phyloP scores from a whole-genome alignment of 1,140 invertebrate genomes.

The Streblospio benedicti region DNA sequence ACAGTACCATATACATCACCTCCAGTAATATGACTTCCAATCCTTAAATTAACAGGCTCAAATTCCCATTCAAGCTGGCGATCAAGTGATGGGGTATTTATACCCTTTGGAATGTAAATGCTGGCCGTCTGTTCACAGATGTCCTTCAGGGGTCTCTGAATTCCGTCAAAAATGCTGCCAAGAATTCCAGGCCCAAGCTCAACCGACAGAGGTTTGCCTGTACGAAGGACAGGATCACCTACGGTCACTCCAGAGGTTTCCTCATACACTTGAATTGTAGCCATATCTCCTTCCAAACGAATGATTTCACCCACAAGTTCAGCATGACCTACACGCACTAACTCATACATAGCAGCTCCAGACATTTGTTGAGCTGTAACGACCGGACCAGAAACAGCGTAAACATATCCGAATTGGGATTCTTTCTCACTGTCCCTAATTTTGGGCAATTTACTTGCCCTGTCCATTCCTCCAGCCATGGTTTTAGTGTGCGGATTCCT shows the following conservation, averaged over 20 bases:
- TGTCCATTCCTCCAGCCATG: no score
- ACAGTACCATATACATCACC: constrained; percentile 95
- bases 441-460: constrained; percentile 13
- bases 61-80: constrained; percentile 84
- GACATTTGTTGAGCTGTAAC: constrained; percentile 98
- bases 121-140: constrained; percentile 86
- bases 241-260: constrained; percentile 99
- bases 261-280: constrained; percentile 99
- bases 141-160: constrained; percentile 94
- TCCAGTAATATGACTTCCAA: constrained; percentile 92
- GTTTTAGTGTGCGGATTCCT: no score
- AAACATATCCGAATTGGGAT: constrained; percentile 83
- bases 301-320: constrained; percentile 99
- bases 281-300: constrained; percentile 96
- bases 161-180: constrained; percentile 97
- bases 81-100: constrained; percentile 86
- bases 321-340: constrained; percentile 95
- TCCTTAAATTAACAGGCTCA: constrained; percentile 69
- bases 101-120: constrained; percentile 99
- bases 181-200: constrained; percentile 99
- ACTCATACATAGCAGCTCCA: constrained; percentile 99
- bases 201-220: constrained; percentile 95
- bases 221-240: constrained; percentile 94
- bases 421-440: constrained; percentile 67
- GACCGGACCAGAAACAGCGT: constrained; percentile 96